Evolutionary conservation across 2,797 vertebrate genomes (phyloP), one percentile per base, ranked within the genome.

Genomic region (Menidia menidia): DNA sequence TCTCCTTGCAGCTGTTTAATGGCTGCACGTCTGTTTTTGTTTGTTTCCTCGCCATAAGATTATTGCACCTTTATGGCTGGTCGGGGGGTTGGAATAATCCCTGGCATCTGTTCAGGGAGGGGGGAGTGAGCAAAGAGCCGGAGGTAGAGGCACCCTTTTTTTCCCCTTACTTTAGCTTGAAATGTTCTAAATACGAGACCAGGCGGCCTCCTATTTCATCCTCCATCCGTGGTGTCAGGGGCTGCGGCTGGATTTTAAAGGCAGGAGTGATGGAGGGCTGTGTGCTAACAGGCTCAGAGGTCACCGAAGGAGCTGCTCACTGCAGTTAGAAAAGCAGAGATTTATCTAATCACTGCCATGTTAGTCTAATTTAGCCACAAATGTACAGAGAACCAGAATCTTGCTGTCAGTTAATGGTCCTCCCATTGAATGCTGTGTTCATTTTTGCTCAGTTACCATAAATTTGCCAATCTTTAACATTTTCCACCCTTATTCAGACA

Each of bases 41-140:
- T 95, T 94, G 92, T 93, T 94, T 93, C 88, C 92, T 90, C 85
- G 57, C 93, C 83, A 89, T 94, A 93, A 94, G 93, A 93, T 94
- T 94, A 94, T 94, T 95, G 93, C 93, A 94, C 93, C 93, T 94
- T 95, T 95, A 95, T 93, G 94, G 94, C 90, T 91, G 94, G 91
- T 94, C 81, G 74, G 94, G 92, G 94, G 91, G 75, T 93, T 92
- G 87, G 90, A 92, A 93, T 92, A 92, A 94, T 94, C 91, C 94
- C 92, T 84, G 88, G 93, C 94, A 95, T 95, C 94, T 95, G 94
- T 94, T 95, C 89, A 62, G 84, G 83, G 78, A 76, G 86, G 88
- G 84, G 80, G 81, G 81, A 85, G 84, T 56, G 71, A 56, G 80
- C 60, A 56, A 48, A 74, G 81, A 88, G 91, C 86, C 73, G 76